These are phyloP conservation scores for Brenthis ino DNA, from an alignment of 2,888 invertebrate species.

Conservation along the genomic window DNA sequence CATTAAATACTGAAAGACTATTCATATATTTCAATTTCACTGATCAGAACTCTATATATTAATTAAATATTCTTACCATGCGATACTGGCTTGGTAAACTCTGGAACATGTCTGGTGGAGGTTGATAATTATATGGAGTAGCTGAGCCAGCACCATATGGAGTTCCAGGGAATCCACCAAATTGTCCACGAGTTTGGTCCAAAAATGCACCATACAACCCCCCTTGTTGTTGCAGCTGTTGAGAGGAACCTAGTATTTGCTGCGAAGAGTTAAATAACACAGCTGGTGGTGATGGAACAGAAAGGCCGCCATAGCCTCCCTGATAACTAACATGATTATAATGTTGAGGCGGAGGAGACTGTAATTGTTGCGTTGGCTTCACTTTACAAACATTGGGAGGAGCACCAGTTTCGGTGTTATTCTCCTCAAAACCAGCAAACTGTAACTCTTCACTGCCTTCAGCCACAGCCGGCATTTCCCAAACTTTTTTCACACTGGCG, in stretches of 20 bases:
- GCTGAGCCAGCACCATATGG: slow-evolving; percentile 86
- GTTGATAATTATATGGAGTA: slow-evolving; percentile 89
- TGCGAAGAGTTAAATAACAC: slow-evolving; percentile 91
- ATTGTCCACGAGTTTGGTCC: slow-evolving; percentile 89
- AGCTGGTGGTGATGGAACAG: slow-evolving; percentile 93
- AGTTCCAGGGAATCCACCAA: slow-evolving; percentile 88
- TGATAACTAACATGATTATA: slow-evolving; percentile 88
- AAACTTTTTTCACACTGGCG: slow-evolving; percentile 95
- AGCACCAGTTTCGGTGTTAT: slow-evolving; percentile 75
- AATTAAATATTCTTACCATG: slow-evolving; percentile 59
- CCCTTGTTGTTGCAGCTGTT: slow-evolving; percentile 86
- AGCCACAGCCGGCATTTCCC: slow-evolving; percentile 90
- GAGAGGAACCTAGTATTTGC: slow-evolving; percentile 77
- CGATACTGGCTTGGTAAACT: slow-evolving; percentile 75
- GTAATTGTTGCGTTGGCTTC: slow-evolving; percentile 91
- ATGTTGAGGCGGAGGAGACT: slow-evolving; percentile 85
- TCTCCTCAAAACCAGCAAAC: slow-evolving; percentile 72
- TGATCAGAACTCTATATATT: neutral
- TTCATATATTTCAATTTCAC: neutral
- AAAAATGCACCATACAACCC: slow-evolving; percentile 92
- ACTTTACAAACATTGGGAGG: slow-evolving; percentile 91
- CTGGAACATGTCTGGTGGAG: slow-evolving; percentile 83
- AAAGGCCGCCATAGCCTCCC: slow-evolving; percentile 88
- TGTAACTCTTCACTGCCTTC: slow-evolving; percentile 81
- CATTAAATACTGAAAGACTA: too few relatives aligned